phyloP scores from a whole-genome alignment of 2,797 vertebrate genomes.

The Thaleichthys pacificus region DNA sequence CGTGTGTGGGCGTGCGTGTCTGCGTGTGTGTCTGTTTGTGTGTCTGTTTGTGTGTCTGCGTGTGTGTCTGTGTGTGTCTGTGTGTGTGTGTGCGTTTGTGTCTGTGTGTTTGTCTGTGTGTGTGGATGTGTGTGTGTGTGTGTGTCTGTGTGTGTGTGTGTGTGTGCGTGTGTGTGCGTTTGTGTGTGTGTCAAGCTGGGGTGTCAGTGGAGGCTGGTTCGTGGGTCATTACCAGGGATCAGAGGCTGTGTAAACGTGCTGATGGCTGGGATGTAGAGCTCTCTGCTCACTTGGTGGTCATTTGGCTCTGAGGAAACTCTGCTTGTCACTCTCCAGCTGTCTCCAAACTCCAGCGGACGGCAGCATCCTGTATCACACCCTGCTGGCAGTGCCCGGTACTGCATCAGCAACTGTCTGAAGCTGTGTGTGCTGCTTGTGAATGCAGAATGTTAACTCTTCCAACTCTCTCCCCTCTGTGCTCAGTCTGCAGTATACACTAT shows the following conservation, averaged over 20 bases:
- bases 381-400: constrained; percentile 54
- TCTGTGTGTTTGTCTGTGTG: not conserved
- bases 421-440: not conserved
- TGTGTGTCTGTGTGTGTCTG: not conserved
- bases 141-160: not conserved
- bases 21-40: not conserved
- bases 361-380: constrained; percentile 46
- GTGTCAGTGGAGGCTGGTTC: constrained; percentile 20
- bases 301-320: constrained; percentile 13
- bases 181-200: constrained; percentile 13
- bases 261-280: constrained; percentile 23
- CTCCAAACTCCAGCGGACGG: not conserved
- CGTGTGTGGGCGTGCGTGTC: not conserved
- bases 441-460: not conserved
- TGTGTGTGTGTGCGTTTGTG: not conserved
- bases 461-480: too few relatives aligned
- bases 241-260: constrained; percentile 44
- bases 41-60: constrained; percentile 11
- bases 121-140: constrained; percentile 9
- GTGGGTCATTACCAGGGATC: constrained; percentile 48
- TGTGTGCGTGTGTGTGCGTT: not conserved
- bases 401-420: constrained; percentile 16
- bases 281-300: constrained; percentile 15
- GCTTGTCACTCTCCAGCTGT: constrained; percentile 23
- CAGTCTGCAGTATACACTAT: too few relatives aligned